Percentiles rank a stretch among this genome's conserved stretches.
phyloP scores from a whole-genome alignment of 2,113 vertebrate species.

The Myotis yumanensis region DNA sequence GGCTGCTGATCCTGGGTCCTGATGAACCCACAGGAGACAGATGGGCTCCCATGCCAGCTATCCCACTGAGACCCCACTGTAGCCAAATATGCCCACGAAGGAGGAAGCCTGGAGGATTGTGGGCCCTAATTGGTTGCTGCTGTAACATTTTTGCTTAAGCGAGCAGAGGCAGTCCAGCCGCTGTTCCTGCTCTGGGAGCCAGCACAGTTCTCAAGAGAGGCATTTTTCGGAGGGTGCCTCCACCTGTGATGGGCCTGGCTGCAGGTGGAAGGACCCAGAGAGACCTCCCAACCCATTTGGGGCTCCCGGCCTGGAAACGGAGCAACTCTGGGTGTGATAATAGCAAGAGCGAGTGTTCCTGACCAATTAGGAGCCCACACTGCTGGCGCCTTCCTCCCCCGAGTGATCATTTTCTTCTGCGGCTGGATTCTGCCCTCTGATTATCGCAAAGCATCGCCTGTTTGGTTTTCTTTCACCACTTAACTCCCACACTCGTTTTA shows the following conservation, averaged over 20 bases:
- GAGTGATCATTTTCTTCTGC: background rate
- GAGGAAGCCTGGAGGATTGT: constrained; percentile 75
- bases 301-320: background rate
- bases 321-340: background rate
- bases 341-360: background rate
- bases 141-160: constrained; percentile 80
- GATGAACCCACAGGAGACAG: constrained; percentile 71
- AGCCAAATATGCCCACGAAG: constrained; percentile 71
- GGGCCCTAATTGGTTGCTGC: constrained; percentile 80
- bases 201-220: constrained; percentile 39
- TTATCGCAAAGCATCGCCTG: constrained; percentile 17
- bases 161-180: constrained; percentile 49
- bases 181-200: constrained; percentile 27
- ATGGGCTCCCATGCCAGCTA: constrained; percentile 68
- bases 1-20: constrained; percentile 69
- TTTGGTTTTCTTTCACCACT: constrained; percentile 72
- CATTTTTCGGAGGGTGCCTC: constrained; percentile 14
- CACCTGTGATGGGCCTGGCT: background rate
- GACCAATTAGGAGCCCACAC: background rate
- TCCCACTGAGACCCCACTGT: constrained; percentile 1
- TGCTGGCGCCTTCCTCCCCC: rapidly evolving
- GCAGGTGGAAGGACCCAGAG: background rate
- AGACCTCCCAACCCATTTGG: background rate
- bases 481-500: constrained; percentile 78
- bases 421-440: constrained; percentile 60